Evolutionary conservation across 1,140 invertebrate genomes (phyloP), one percentile per base, ranked within the genome.

Genomic region (Drosophila funebris): DNA sequence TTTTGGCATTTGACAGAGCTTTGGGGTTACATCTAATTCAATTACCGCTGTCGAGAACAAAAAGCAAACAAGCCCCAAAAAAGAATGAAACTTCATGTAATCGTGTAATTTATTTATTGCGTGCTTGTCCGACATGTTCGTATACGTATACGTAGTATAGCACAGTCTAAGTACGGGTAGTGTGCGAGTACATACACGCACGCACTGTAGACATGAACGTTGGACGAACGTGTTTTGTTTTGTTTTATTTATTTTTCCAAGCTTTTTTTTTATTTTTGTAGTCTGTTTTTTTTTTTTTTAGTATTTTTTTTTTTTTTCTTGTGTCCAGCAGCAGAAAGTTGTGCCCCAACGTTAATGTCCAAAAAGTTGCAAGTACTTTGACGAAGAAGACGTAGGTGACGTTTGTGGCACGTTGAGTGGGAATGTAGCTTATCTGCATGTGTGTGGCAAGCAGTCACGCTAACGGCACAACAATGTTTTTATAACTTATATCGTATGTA

Each of bases 81-180:
- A 24, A 58, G 58, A 43, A 37, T 58, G 39, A 66, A 73, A 63
- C 61, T 61, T 74, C 60, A 50, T 68, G 56, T 78, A 73, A 79
- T 88, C 74, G 83, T 76, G 85, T 90, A 89, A 90, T 90, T 90
- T 89, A 89, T 81, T 89, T 89, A 89, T 89, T 90, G 85, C 85
- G 80, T 90, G 85, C 57, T 78, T 70, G 63, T 69, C 53, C 63
- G 43, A 74, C 80, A 84, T 81, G 39, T 36, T 43, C 18, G n/a
- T 11, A 29, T 18, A 24, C 16, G 44, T 20, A 41, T 16, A 22
- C 24, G 29, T 8, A 60, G 27, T 48, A 27, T 14, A 36, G 31
- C 11, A 36, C 4, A 24, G 43, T 27, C n/a, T 48, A 13, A n/a
- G n/a, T 29, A 24, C 24, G 44, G 44, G n/a, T 16, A 41, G 37